phyloP scores from a whole-genome alignment of 1,140 invertebrate species.

The Chymomyza costata region DNA sequence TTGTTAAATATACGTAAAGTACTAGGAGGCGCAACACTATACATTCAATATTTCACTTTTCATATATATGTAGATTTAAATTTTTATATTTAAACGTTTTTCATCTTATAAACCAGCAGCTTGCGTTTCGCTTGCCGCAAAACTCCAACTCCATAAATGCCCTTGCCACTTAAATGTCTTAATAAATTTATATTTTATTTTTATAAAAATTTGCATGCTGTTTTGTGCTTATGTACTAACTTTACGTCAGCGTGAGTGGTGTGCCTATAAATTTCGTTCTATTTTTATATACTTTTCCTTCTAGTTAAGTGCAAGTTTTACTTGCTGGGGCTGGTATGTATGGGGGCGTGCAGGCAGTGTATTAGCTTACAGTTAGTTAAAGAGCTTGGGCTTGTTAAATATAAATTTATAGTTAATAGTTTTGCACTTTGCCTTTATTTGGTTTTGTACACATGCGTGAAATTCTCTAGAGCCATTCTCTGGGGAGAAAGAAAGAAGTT shows the following conservation, averaged over 20 bases:
- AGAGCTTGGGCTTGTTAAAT: slow-evolving; percentile 21
- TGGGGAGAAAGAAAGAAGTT: slow-evolving; percentile 27
- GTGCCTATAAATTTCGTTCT: slow-evolving; percentile 22
- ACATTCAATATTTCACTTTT: slow-evolving; percentile 61
- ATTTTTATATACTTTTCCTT: slow-evolving; percentile 25
- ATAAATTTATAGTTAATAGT: slow-evolving; percentile 26
- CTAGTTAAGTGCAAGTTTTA: slow-evolving; percentile 8
- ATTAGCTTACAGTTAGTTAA: slow-evolving; percentile 23
- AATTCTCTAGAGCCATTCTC: slow-evolving; percentile 46
- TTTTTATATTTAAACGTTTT: slow-evolving; percentile 23
- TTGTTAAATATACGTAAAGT: slow-evolving; percentile 59
- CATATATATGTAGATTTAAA: slow-evolving; percentile 25
- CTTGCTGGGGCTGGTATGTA: slow-evolving; percentile 23
- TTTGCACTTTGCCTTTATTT: slow-evolving; percentile 56
- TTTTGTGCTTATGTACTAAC: slow-evolving; percentile 33
- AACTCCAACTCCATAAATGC: slow-evolving; percentile 5
- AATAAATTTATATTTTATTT: slow-evolving; percentile 27
- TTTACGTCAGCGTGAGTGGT: slow-evolving; percentile 26
- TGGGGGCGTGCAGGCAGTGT: slow-evolving; percentile 35
- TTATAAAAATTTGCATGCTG: slow-evolving; percentile 35
- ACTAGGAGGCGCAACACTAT: slow-evolving; percentile 68
- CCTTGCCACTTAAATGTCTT: slow-evolving; percentile 19
- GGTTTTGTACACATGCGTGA: slow-evolving; percentile 62
- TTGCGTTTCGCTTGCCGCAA: slow-evolving; percentile 2
- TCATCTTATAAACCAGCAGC: slow-evolving; percentile 7